These are phyloP conservation scores for Mormyrus hasselquistii DNA, from an alignment of 2,797 vertebrate species.

Conservation along the genomic window DNA sequence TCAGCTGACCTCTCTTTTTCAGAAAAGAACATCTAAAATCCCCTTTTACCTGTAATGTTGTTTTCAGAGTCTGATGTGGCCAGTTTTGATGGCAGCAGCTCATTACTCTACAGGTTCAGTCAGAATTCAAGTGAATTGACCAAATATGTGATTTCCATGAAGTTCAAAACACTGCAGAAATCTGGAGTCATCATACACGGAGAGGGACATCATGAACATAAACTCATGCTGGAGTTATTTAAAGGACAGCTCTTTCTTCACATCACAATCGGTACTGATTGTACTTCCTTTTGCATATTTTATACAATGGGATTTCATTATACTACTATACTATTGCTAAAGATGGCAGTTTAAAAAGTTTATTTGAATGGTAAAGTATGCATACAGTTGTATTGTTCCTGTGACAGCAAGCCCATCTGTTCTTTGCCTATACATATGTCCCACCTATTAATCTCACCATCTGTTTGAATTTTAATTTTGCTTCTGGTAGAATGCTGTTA, in stretches of 20 bases:
- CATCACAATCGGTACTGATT: slow-evolving; percentile 71
- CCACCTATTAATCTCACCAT: slow-evolving; percentile 13
- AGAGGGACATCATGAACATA: slow-evolving; percentile 63
- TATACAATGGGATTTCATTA: background rate
- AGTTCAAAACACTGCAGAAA: slow-evolving; percentile 81
- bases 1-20: background rate
- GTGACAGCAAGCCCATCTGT: slow-evolving; percentile 2
- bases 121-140: slow-evolving; percentile 51
- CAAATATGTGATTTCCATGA: slow-evolving; percentile 74
- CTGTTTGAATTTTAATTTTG: slow-evolving; percentile 10
- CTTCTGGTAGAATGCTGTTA: background rate
- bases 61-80: slow-evolving; percentile 76
- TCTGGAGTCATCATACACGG: slow-evolving; percentile 76
- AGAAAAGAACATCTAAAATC: background rate
- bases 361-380: slow-evolving; percentile 5
- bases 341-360: background rate
- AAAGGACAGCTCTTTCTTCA: slow-evolving; percentile 75
- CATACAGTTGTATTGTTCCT: slow-evolving; percentile 2
- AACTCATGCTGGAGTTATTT: slow-evolving; percentile 71
- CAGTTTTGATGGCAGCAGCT: slow-evolving; percentile 77
- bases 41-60: slow-evolving; percentile 18
- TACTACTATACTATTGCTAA: background rate
- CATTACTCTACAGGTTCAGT: slow-evolving; percentile 71
- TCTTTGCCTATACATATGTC: slow-evolving; percentile 17
- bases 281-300: background rate